phyloP scores from a whole-genome alignment of 2,797 vertebrate genomes.

The Pagetopsis macropterus region DNA sequence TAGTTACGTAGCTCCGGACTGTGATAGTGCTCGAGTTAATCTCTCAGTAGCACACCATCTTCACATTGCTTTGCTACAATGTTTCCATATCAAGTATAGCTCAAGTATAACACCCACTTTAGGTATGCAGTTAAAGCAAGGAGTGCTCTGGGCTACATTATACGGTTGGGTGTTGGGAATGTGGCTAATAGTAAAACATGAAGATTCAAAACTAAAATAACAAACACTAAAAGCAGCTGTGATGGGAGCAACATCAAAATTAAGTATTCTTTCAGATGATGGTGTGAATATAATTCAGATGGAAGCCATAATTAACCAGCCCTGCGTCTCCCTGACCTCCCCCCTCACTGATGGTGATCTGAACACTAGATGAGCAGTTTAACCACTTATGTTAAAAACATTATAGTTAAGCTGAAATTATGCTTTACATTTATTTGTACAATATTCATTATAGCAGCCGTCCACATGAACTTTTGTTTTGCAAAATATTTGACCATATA shows the following conservation, averaged over 20 bases:
- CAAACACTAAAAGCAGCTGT: slow-evolving; percentile 4
- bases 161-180: slow-evolving; percentile 2
- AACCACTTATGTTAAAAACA: no score
- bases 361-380: no score
- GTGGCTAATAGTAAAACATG: slow-evolving; percentile 4
- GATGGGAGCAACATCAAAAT: slow-evolving; percentile 12
- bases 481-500: no score
- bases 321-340: slow-evolving; percentile 9
- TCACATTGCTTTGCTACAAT: neutral
- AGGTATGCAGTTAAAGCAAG: neutral
- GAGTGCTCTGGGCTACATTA: slow-evolving; percentile 12
- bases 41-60: neutral
- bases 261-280: neutral
- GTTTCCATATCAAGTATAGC: neutral
- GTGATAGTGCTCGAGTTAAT: neutral
- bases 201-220: slow-evolving; percentile 3
- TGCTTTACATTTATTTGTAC: no score
- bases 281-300: slow-evolving; percentile 29
- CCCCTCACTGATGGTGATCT: slow-evolving; percentile 22
- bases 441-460: no score
- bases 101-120: neutral
- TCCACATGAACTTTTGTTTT: no score
- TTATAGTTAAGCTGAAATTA: no score
- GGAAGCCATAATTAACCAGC: slow-evolving; percentile 27
- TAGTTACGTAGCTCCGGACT: neutral